These are phyloP conservation scores for Aphelenchoides bicaudatus DNA, from an alignment of 2,888 invertebrate species.

Conservation along the genomic window DNA sequence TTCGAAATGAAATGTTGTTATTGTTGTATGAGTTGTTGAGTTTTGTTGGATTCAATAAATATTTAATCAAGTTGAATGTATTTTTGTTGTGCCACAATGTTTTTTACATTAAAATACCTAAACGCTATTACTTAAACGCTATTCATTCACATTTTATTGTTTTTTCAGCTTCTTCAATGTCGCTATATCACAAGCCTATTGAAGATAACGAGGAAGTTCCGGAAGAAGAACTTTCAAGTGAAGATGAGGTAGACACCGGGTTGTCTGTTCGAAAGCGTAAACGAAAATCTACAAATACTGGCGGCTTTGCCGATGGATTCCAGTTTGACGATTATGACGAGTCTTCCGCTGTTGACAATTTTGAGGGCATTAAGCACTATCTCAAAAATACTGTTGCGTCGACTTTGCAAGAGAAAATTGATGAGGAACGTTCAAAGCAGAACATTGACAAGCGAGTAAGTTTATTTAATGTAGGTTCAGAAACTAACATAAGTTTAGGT, in stretches of 20 bases:
- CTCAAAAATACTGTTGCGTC: constrained; percentile 47
- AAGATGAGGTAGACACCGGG: constrained; percentile 25
- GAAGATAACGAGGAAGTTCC: constrained; percentile 25
- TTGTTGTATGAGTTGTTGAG: constrained; percentile 11
- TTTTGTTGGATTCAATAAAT: too few species aligned
- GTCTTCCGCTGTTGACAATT: constrained; percentile 24
- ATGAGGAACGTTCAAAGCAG: constrained; percentile 35
- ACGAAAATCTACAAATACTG: constrained; percentile 2
- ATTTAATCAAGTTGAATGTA: too few species aligned
- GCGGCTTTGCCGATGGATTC: constrained; percentile 22
- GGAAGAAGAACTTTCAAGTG: constrained; percentile 20
- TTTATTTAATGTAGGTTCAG: neutral
- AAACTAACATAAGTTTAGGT: neutral
- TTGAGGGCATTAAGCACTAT: constrained; percentile 40
- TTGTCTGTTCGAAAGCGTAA: constrained; percentile 18
- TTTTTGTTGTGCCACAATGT: too few species aligned
- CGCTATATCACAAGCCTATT: constrained; percentile 27
- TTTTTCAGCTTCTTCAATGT: neutral
- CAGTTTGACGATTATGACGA: constrained; percentile 15
- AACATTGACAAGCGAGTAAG: constrained; percentile 25
- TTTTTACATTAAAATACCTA: neutral
- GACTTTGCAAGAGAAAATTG: constrained; percentile 54
- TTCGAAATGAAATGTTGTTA: neutral
- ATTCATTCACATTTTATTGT: neutral
- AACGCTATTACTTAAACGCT: neutral